Evolutionary conservation across 2,113 vertebrate genomes (phyloP).

Genomic region (Nesogale talazaci): DNA sequence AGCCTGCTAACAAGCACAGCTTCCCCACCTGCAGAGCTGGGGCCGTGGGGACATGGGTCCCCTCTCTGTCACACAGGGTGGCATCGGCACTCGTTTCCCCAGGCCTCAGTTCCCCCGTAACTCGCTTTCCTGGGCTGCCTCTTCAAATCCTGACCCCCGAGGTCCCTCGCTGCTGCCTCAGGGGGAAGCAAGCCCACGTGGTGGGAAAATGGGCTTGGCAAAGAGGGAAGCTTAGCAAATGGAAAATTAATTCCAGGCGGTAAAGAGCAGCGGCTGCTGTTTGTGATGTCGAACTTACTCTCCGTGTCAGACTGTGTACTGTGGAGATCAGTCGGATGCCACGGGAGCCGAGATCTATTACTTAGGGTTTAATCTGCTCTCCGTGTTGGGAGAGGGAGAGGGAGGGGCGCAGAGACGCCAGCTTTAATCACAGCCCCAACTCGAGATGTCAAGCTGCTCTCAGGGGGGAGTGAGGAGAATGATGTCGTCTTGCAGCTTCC

Average conservation of each 20-base stretch:
- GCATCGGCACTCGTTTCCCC: not conserved
- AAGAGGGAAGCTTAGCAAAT: conserved; percentile 59
- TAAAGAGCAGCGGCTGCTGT: conserved; percentile 62
- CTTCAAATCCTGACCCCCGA: not conserved
- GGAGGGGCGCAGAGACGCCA: conserved; percentile 53
- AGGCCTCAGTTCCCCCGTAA: not conserved
- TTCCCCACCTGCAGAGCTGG: not conserved
- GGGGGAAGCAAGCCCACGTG: not conserved
- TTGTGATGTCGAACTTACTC: conserved; percentile 73
- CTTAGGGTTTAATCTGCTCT: conserved; percentile 69
- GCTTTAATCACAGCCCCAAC: conserved; percentile 68
- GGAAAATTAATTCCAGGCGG: conserved; percentile 67
- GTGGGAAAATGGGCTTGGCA: conserved; percentile 32
- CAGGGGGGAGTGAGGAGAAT: conserved; percentile 30
- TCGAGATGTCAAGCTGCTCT: conserved; percentile 65
- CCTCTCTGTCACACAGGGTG: not conserved
- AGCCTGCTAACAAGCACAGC: not conserved
- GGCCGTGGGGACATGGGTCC: not conserved
- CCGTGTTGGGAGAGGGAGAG: conserved; percentile 38
- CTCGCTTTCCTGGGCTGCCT: not conserved
- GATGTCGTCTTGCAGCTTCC: conserved; percentile 60
- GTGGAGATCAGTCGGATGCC: conserved; percentile 49
- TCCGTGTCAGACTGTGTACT: conserved; percentile 62
- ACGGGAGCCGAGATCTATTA: conserved; percentile 58
- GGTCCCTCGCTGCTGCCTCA: not conserved